phyloP scores from a whole-genome alignment of 1,140 invertebrate species.

The Drosophila fuyamai region DNA sequence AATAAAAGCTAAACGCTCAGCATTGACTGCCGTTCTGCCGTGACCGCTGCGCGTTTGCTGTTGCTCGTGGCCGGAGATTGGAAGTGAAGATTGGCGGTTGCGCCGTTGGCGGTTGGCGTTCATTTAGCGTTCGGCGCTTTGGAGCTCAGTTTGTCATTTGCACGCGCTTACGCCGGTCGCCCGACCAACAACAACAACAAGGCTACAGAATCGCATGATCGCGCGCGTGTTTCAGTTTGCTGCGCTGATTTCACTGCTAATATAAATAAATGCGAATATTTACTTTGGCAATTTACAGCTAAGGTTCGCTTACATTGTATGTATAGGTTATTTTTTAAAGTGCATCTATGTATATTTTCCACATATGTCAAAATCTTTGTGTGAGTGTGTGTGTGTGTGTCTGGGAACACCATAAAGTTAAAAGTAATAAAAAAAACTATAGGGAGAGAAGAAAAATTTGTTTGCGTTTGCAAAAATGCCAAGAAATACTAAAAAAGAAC shows the following conservation, averaged over 20 bases:
- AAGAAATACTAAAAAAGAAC: slow-evolving; percentile 10
- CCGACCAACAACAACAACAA: slow-evolving; percentile 10
- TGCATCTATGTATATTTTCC: slow-evolving; percentile 5
- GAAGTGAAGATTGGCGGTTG: slow-evolving; percentile 23
- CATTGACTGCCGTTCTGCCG: slow-evolving; percentile 10
- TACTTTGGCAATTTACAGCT: slow-evolving; percentile 33
- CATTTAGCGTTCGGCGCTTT: slow-evolving; percentile 53
- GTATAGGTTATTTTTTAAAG: slow-evolving; percentile 5
- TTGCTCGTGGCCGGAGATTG: background rate
- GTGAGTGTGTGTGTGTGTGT: slow-evolving; percentile 24
- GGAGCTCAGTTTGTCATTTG: slow-evolving; percentile 79
- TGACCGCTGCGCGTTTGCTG: too few species aligned
- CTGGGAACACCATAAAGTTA: slow-evolving; percentile 63
- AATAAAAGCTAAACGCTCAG: slow-evolving; percentile 14
- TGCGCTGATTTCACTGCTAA: slow-evolving; percentile 66
- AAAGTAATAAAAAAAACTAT: slow-evolving; percentile 64
- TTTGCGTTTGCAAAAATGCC: slow-evolving; percentile 18
- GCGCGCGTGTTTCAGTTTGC: slow-evolving; percentile 46
- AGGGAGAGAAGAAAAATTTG: slow-evolving; percentile 27
- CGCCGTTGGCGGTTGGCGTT: slow-evolving; percentile 19
- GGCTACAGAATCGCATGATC: slow-evolving; percentile 5
- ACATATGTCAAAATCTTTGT: slow-evolving; percentile 6
- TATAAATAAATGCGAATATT: slow-evolving; percentile 58
- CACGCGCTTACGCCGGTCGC: slow-evolving; percentile 75
- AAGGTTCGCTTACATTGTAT: slow-evolving; percentile 12